These are phyloP conservation scores for Steatornis caripensis DNA, from an alignment of 2,113 vertebrate species.

Conservation along the genomic window DNA sequence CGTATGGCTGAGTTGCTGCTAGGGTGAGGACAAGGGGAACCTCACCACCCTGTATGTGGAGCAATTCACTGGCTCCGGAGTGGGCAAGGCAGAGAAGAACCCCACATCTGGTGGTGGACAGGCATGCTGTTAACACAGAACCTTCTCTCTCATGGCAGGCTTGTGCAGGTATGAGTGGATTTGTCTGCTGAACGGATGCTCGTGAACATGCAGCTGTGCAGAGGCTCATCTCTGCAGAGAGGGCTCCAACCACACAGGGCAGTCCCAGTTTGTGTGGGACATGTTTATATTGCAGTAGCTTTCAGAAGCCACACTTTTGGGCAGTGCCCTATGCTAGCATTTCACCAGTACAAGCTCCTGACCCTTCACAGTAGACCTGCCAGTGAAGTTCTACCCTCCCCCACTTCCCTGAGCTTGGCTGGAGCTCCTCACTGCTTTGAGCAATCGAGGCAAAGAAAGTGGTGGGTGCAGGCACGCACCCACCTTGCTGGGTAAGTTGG, in stretches of 20 bases:
- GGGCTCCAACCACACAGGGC: background rate
- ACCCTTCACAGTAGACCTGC: background rate
- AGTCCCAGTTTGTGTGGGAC: accelerated
- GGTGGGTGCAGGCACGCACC: background rate
- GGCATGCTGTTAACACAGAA: background rate
- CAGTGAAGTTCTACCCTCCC: background rate
- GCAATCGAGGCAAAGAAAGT: accelerated
- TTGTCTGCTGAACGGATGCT: background rate
- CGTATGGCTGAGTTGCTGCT: background rate
- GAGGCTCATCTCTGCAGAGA: background rate
- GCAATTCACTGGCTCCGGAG: background rate
- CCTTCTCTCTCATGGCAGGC: background rate
- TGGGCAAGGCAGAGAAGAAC: background rate
- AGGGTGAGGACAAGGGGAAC: background rate
- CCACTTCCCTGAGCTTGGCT: background rate
- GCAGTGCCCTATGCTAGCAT: background rate
- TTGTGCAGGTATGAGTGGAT: background rate
- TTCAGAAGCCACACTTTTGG: background rate
- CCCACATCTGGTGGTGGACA: background rate
- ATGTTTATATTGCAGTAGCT: background rate
- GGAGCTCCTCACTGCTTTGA: background rate
- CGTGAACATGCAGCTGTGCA: background rate
- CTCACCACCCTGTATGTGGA: background rate
- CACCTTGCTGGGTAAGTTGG: background rate
- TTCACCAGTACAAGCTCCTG: background rate